phyloP scores from a whole-genome alignment of 2,888 invertebrate genomes.

The Dynastes grantii region DNA sequence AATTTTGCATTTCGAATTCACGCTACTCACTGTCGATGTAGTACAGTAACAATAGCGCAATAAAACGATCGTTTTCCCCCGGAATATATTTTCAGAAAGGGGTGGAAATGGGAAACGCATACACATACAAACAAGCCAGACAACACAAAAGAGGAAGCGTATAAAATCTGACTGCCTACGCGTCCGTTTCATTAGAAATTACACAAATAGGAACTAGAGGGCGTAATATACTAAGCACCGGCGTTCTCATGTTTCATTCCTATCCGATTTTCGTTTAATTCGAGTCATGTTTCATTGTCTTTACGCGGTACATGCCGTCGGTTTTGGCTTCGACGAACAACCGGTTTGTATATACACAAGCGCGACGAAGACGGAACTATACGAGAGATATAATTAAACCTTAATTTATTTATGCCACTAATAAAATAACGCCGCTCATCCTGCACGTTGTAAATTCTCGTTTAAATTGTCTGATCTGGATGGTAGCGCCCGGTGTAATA shows the following conservation, averaged over 20 bases:
- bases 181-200: constrained; percentile 23
- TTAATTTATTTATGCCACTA: constrained; percentile 34
- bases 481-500: constrained; percentile 3
- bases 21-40: too few species aligned
- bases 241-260: constrained; percentile 21
- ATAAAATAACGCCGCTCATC: constrained; percentile 28
- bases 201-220: constrained; percentile 1
- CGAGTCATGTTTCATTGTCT: constrained; percentile 38
- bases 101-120: neutral
- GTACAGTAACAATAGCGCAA: neutral
- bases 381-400: constrained; percentile 30
- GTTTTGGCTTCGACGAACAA: constrained; percentile 10
- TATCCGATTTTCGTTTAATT: constrained; percentile 34
- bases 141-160: constrained; percentile 18
- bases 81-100: neutral
- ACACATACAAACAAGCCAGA: neutral
- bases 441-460: constrained; percentile 32
- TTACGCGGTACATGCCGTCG: neutral
- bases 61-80: neutral
- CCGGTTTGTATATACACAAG: neutral
- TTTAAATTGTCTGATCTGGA: constrained; percentile 31
- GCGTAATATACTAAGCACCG: neutral
- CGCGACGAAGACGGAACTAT: neutral
- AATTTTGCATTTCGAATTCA: too few species aligned
- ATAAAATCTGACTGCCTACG: constrained; percentile 1